A percentile compares a stretch with the other conserved stretches of the same genome.
phyloP scores from a whole-genome alignment of 2,113 vertebrate genomes.

The Chaenogobius annularis region DNA sequence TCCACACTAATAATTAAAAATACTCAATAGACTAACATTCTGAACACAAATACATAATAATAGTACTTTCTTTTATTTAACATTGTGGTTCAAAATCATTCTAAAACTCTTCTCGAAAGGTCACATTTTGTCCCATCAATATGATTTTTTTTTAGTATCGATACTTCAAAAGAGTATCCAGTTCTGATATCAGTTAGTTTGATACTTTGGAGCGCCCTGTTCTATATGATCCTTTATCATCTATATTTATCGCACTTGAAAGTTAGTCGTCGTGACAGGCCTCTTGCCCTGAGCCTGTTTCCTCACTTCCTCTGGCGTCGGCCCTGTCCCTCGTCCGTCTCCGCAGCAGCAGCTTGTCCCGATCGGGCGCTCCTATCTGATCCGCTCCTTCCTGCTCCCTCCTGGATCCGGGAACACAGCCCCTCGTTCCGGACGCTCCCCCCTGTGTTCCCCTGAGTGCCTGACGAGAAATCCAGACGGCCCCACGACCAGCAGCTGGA shows the following conservation, averaged over 20 bases:
- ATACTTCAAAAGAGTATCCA: no score
- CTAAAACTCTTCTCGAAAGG: no score
- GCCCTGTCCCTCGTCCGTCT: slow-evolving; percentile 29
- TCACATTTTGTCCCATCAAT: no score
- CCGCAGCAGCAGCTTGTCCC: slow-evolving; percentile 25
- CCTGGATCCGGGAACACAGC: slow-evolving; percentile 12
- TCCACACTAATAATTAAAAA: no score
- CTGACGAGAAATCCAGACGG: slow-evolving; percentile 59
- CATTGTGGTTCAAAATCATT: no score
- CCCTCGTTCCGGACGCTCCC: slow-evolving; percentile 41
- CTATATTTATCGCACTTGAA: background rate
- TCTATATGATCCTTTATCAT: no score
- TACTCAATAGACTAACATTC: no score
- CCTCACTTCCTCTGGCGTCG: slow-evolving; percentile 1
- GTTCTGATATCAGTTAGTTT: no score
- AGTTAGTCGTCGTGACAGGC: background rate
- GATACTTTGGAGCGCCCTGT: no score
- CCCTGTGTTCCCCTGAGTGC: slow-evolving; percentile 43
- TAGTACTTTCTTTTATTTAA: no score
- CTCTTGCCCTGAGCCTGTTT: background rate
- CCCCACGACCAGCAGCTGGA: slow-evolving; percentile 33
- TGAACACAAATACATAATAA: no score
- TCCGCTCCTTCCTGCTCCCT: slow-evolving; percentile 41
- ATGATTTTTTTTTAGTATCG: no score
- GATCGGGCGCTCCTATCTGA: slow-evolving; percentile 52